Base-by-base conservation (phyloP, 2,888 invertebrate species). In the Gari tellinella region DNA sequence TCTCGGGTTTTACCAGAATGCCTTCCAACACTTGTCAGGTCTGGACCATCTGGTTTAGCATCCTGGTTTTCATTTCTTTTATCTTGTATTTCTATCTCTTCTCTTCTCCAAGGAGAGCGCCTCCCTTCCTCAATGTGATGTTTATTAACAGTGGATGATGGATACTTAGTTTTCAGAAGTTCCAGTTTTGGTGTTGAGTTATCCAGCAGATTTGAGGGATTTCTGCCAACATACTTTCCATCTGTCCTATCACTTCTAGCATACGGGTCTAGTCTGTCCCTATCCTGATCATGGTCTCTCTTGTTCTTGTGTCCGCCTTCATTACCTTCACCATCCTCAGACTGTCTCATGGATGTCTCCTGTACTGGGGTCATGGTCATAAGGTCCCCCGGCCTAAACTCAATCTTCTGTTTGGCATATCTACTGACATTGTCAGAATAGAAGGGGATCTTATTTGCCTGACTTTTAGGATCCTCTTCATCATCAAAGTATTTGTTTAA, bases 401-500 rank as follows among this genome's bases (percentile, higher is more conserved):
- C 70, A 60, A 57, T 46, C 25, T 61, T 78, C 26, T 63, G 70
- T 46, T 64, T 78, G 26, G 72, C 51, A 51, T 73, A 78, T 25
- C 41, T 46, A 12, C 38, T 62, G 4, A 49, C 12, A 53, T 48
- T 61, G 40, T 78, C 77, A 41, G 78, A 67, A 52, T 73, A 66
- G 41, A 68, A 57, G 41, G 69, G 66, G 37, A 66, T 70, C 2
- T 49, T 61, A 45, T 70, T 60, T 19, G 73, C 58, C 17, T 45
- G 56, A 62, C 68, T 67, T 23, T 56, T 53, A 31, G 70, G 60
- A 31, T 58, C 63, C 7, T 66, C 73, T 23, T 62, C 70, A 21
- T 78, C 73, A 70, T 73, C 73, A 64, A 78, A 78, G 26, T 63
- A 78, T 66, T 70, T 66, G 23, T 60, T 67, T 10, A 78, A 53